Evolutionary conservation across 2,797 vertebrate genomes (phyloP).

Genomic region (Mallotus villosus): DNA sequence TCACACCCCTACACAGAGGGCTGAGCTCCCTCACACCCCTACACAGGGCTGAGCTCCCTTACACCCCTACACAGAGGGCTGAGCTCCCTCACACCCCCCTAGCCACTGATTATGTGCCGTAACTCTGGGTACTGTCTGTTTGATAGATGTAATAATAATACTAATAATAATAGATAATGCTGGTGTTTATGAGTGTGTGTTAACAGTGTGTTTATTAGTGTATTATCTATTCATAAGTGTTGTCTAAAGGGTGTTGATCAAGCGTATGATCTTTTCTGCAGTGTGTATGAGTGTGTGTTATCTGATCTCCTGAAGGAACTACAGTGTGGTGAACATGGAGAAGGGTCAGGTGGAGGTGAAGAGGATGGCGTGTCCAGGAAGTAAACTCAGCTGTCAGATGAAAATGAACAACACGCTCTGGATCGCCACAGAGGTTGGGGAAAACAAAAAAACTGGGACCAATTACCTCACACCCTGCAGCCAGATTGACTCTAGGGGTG

Average conservation of each 20-base stretch:
- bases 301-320: constrained; percentile 77
- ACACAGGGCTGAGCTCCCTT: too few species aligned
- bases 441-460: too few species aligned
- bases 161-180: not conserved
- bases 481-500: too few species aligned
- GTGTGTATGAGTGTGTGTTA: constrained; percentile 3
- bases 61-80: constrained; percentile 5
- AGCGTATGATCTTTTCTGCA: too few species aligned
- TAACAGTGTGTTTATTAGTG: not conserved
- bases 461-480: too few species aligned
- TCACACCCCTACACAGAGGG: constrained; percentile 3
- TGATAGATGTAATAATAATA: not conserved
- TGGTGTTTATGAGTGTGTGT: too few species aligned
- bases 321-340: constrained; percentile 90
- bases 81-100: too few species aligned
- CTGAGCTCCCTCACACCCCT: not conserved
- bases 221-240: not conserved
- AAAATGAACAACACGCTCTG: constrained; percentile 88
- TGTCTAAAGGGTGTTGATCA: not conserved
- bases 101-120: too few species aligned
- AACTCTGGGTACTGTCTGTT: not conserved
- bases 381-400: constrained; percentile 86
- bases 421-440: constrained; percentile 89
- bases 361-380: constrained; percentile 85
- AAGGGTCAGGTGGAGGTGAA: constrained; percentile 90